phyloP scores from a whole-genome alignment of 37 sponge, comb jelly and placozoan species.

The Chondrilla cf. caribensis region DNA sequence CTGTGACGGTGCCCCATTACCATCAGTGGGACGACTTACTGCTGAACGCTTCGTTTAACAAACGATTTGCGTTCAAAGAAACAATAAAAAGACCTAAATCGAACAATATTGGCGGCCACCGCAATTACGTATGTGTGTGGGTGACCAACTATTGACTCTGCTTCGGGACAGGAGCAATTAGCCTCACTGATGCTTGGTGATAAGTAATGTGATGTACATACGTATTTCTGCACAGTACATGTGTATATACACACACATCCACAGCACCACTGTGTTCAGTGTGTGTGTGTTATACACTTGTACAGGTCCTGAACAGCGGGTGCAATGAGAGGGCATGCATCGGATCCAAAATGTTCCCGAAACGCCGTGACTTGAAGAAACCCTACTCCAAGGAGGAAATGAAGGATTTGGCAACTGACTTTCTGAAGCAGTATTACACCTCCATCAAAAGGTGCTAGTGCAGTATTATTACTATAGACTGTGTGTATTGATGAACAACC shows the following conservation, averaged over 20 bases:
- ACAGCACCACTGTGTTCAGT: neutral
- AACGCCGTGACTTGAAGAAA: constrained; percentile 15
- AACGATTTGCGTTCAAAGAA: too few species aligned
- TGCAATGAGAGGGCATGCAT: constrained; percentile 37
- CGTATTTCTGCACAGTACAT: too few species aligned
- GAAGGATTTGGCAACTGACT: constrained; percentile 50
- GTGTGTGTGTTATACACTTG: neutral
- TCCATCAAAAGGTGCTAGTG: constrained; percentile 57
- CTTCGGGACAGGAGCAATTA: too few species aligned
- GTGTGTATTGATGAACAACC: neutral
- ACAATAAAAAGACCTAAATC: too few species aligned
- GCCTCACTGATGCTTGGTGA: too few species aligned
- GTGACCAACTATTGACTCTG: too few species aligned
- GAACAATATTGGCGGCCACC: too few species aligned
- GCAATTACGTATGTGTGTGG: too few species aligned
- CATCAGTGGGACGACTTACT: too few species aligned
- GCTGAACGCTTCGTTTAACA: too few species aligned
- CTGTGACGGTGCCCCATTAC: too few species aligned
- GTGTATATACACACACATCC: neutral
- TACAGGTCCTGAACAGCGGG: constrained; percentile 16
- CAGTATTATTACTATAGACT: constrained; percentile 18
- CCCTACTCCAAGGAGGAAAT: constrained; percentile 49
- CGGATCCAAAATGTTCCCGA: constrained; percentile 58
- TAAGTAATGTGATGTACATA: too few species aligned
- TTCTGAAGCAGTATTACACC: constrained; percentile 53